phyloP scores from a whole-genome alignment of 92 coral and sea anemone species.

The Phenganax subtilis region DNA sequence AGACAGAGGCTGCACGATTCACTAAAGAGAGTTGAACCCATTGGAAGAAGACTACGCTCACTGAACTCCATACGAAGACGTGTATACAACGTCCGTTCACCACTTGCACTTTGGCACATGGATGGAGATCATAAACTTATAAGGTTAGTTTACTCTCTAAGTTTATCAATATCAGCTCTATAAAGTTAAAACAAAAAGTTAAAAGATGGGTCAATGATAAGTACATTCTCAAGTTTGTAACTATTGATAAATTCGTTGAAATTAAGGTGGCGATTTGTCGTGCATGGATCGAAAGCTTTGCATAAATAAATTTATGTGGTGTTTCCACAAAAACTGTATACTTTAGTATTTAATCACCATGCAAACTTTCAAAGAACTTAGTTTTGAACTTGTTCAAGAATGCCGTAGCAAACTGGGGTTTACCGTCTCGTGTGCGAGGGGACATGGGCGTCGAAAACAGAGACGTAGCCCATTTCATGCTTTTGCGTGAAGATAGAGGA shows the following conservation, averaged over 20 bases:
- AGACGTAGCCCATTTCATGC: constrained; percentile 47
- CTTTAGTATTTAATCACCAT: no score
- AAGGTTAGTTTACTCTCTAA: not conserved
- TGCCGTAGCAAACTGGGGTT: constrained; percentile 46
- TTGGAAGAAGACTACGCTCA: constrained; percentile 48
- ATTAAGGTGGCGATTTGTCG: no score
- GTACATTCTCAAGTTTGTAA: no score
- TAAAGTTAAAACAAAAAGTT: not conserved
- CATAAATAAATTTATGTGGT: no score
- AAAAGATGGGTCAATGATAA: constrained; percentile 33
- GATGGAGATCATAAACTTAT: constrained; percentile 44
- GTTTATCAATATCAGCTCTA: not conserved
- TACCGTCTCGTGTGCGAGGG: constrained; percentile 49
- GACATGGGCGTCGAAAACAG: constrained; percentile 51
- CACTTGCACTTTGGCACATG: constrained; percentile 39
- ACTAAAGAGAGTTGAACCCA: constrained; percentile 42
- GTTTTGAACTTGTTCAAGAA: constrained; percentile 40
- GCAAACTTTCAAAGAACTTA: no score
- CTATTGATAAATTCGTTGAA: no score
- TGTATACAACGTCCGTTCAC: constrained; percentile 40
- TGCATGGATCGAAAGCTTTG: no score
- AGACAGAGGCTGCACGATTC: constrained; percentile 34
- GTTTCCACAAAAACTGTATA: no score
- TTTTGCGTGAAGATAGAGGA: constrained; percentile 38
- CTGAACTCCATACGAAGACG: constrained; percentile 40